phyloP scores from a whole-genome alignment of 2,113 vertebrate species.

The Chrysemys picta region DNA sequence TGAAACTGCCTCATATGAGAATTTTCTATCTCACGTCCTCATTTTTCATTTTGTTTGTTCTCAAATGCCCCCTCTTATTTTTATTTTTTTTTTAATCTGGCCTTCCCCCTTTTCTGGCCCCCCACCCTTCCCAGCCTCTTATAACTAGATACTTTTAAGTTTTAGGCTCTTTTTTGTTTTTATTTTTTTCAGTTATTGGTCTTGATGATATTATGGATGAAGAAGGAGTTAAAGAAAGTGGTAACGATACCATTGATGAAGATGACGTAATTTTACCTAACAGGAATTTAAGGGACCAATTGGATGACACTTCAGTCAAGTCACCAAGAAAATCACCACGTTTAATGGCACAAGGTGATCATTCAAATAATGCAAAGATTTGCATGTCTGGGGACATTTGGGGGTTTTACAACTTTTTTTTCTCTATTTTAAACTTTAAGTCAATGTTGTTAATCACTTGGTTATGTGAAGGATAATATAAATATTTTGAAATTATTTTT shows the following conservation, averaged over 20 bases:
- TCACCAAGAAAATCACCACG: slow-evolving; percentile 86
- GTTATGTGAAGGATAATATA: neutral
- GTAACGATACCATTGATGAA: slow-evolving; percentile 80
- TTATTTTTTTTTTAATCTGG: slow-evolving; percentile 1
- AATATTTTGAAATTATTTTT: neutral
- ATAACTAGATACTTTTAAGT: slow-evolving; percentile 22
- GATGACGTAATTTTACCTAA: slow-evolving; percentile 81
- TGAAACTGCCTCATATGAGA: slow-evolving; percentile 37
- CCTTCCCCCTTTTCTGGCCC: neutral
- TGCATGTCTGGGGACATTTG: neutral
- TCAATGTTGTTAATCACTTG: neutral
- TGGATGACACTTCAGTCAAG: slow-evolving; percentile 77
- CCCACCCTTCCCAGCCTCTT: neutral
- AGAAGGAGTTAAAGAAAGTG: slow-evolving; percentile 84
- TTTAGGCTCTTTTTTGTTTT: slow-evolving; percentile 62
- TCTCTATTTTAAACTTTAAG: neutral
- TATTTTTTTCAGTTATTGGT: slow-evolving; percentile 80
- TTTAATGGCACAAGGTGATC: slow-evolving; percentile 86
- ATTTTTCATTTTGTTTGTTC: neutral
- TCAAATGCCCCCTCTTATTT: neutral
- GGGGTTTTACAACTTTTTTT: neutral
- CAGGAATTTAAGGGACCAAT: slow-evolving; percentile 80
- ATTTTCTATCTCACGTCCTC: slow-evolving; percentile 32
- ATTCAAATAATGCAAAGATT: neutral
- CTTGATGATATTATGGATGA: slow-evolving; percentile 87